Evolutionary conservation across 2,888 invertebrate genomes (phyloP).

Genomic region (Sphinx pinastri): DNA sequence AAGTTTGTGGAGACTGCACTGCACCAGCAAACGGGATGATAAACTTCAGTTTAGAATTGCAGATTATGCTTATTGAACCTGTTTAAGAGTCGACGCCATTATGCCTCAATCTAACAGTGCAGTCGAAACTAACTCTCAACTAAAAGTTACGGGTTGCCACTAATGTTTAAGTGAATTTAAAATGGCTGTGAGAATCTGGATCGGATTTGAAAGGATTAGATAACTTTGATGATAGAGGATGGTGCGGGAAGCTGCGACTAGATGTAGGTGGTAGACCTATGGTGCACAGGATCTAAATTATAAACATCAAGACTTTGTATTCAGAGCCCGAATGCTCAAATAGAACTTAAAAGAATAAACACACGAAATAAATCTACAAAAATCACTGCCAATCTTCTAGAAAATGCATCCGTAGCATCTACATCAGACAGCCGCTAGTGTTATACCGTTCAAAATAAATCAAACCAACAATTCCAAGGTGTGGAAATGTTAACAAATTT

Average conservation of each 20-base stretch:
- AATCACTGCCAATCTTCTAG: not conserved
- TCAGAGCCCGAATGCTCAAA: not conserved
- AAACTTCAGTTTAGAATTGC: constrained; percentile 23
- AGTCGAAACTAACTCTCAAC: not conserved
- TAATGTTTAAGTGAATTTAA: no score
- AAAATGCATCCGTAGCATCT: not conserved
- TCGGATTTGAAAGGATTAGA: no score
- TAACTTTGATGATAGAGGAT: no score
- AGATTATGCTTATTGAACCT: constrained; percentile 16
- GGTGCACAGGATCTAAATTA: no score
- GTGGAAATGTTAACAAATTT: constrained; percentile 20
- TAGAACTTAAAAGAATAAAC: not conserved
- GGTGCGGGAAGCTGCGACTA: no score
- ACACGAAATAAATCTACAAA: not conserved
- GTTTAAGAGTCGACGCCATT: constrained; percentile 18
- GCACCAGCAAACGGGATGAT: not conserved
- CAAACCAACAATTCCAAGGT: constrained; percentile 19
- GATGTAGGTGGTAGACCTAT: no score
- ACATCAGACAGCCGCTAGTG: not conserved
- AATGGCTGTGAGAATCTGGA: no score
- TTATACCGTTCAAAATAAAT: constrained; percentile 15
- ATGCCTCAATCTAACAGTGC: constrained; percentile 8
- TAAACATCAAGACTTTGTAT: no score
- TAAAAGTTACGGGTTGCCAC: not conserved
- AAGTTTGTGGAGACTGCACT: not conserved